A percentile compares a stretch with the other conserved stretches of the same genome.
Evolutionary conservation across 1,140 invertebrate genomes (phyloP).

Genomic region (Solenopsis invicta): DNA sequence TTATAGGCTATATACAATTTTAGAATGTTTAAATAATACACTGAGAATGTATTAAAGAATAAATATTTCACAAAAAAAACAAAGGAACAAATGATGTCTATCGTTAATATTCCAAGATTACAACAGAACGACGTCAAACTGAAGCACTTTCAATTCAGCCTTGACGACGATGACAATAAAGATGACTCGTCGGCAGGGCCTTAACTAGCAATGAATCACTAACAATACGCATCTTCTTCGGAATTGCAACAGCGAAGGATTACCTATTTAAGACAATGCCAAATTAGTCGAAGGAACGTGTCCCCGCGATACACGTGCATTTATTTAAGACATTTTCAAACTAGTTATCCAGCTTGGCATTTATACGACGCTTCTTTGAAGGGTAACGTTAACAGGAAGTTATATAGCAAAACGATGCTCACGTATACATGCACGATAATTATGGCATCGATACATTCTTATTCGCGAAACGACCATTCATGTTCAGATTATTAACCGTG

Average conservation of each 20-base stretch:
- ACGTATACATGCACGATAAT: conserved; percentile 28
- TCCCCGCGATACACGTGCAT: conserved; percentile 5
- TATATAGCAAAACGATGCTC: conserved; percentile 19
- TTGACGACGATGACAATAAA: conserved; percentile 77
- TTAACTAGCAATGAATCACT: conserved; percentile 74
- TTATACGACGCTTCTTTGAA: neutral
- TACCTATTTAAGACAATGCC: conserved; percentile 65
- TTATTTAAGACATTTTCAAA: conserved; percentile 13
- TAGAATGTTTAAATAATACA: too few relatives aligned
- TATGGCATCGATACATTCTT: conserved; percentile 38
- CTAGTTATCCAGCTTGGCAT: conserved; percentile 8
- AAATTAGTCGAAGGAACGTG: conserved; percentile 48
- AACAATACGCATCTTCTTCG: conserved; percentile 72
- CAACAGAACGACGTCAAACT: conserved; percentile 61
- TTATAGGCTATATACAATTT: too few relatives aligned
- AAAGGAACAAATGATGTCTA: neutral
- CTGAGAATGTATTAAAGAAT: neutral
- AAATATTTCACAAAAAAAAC: conserved; percentile 25
- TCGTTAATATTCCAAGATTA: conserved; percentile 34
- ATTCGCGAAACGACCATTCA: conserved; percentile 21
- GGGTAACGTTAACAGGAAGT: conserved; percentile 13
- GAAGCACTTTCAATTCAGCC: conserved; percentile 54
- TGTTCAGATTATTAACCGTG: conserved; percentile 42
- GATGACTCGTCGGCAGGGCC: conserved; percentile 75
- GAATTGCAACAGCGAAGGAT: conserved; percentile 54